Evolutionary conservation across 2,113 vertebrate species (phyloP).

Genomic region (Taxidea taxus): DNA sequence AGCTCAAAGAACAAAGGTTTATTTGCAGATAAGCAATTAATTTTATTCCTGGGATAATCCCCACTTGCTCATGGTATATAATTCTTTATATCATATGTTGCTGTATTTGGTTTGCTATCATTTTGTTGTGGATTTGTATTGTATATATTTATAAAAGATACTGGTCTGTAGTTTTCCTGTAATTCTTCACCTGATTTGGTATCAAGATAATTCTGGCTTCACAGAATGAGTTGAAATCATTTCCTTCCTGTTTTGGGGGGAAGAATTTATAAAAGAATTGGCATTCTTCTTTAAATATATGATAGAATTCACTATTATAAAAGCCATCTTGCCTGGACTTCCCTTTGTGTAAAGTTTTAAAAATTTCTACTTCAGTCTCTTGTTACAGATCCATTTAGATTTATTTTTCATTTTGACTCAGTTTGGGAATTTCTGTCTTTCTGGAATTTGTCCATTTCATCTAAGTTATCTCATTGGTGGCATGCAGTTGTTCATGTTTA

Average conservation of each 20-base stretch:
- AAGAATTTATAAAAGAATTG: conserved; percentile 24
- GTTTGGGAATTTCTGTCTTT: background rate
- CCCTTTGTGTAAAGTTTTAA: background rate
- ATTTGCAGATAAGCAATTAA: background rate
- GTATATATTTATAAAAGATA: background rate
- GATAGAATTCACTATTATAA: background rate
- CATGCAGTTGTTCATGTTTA: background rate
- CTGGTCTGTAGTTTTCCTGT: background rate
- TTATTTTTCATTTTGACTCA: background rate
- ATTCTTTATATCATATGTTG: background rate
- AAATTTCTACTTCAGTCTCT: background rate
- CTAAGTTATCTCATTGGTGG: background rate
- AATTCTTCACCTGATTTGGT: background rate
- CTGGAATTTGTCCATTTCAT: background rate
- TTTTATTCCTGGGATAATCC: background rate
- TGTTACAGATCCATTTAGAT: background rate
- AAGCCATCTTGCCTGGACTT: background rate
- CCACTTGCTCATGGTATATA: background rate
- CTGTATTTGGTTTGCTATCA: background rate
- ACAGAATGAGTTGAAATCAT: background rate
- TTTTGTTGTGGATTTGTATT: background rate
- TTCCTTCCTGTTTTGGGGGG: background rate
- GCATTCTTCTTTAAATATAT: background rate
- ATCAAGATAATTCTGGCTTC: background rate
- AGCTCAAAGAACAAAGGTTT: background rate